Percentiles rank a stretch among this genome's conserved stretches.
Evolutionary conservation across 1,140 invertebrate genomes (phyloP).

Genomic region (Papilio dardanus): DNA sequence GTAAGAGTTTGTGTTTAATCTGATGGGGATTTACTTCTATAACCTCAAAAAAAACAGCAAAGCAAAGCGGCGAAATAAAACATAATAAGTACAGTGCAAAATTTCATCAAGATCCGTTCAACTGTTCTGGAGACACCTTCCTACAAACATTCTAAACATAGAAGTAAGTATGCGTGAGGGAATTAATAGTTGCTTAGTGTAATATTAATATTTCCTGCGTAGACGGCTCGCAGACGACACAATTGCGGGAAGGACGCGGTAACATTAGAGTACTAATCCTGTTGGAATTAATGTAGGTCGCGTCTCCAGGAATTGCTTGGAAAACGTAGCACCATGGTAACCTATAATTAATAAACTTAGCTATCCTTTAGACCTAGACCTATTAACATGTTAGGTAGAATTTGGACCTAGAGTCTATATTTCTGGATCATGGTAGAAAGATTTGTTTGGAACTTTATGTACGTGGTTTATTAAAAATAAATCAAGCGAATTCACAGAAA

Average conservation of each 20-base stretch:
- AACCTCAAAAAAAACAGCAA: no score
- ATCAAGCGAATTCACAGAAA: no score
- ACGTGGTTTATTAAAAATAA: no score
- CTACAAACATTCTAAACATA: not conserved
- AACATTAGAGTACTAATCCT: not conserved
- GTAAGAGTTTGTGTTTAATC: no score
- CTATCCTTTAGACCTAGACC: not conserved
- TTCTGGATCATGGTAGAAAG: no score
- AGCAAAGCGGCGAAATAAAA: no score
- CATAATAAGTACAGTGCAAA: no score
- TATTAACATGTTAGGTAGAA: no score
- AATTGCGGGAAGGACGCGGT: not conserved
- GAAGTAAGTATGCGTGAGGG: not conserved
- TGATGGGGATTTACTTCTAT: no score
- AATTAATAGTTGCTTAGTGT: not conserved
- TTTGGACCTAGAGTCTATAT: no score
- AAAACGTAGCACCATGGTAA: not conserved
- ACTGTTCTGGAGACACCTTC: not conserved
- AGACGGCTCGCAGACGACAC: not conserved
- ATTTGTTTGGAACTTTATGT: not conserved
- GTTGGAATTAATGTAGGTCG: not conserved
- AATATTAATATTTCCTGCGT: not conserved
- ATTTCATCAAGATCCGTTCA: no score
- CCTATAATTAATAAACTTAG: no score
- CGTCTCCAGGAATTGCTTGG: not conserved